Conservation (phyloP, 1,140 invertebrate genomes). For the Drosophila orena region DNA sequence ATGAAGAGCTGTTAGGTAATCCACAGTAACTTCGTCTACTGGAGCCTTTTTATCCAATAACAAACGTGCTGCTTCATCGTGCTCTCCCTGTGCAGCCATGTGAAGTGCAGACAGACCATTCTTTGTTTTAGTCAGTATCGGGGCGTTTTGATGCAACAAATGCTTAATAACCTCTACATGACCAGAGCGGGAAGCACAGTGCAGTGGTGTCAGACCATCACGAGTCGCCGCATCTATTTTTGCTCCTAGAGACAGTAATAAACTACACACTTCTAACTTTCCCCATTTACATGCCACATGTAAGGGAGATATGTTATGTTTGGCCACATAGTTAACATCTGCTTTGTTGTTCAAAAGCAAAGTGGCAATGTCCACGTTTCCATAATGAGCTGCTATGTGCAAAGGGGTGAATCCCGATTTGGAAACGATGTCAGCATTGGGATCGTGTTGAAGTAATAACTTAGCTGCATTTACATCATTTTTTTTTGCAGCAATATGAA, state of each 20-base stretch:
- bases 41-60: conserved; percentile 96
- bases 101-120: conserved; percentile 96
- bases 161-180: conserved; percentile 98
- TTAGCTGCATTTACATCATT: conserved; percentile 98
- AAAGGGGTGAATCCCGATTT: conserved; percentile 99
- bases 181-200: conserved; percentile 97
- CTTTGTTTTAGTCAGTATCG: conserved; percentile 99
- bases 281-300: conserved; percentile 90
- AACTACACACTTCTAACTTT: conserved; percentile 89
- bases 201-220: conserved; percentile 96
- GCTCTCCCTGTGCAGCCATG: conserved; percentile 98
- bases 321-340: conserved; percentile 98
- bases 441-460: conserved; percentile 96
- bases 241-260: conserved; percentile 94
- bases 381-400: conserved; percentile 99
- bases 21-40: conserved; percentile 98
- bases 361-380: conserved; percentile 97
- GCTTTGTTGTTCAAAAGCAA: conserved; percentile 96
- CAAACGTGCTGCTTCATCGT: conserved; percentile 97
- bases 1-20: conserved; percentile 98
- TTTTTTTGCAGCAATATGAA: conserved; percentile 99
- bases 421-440: conserved; percentile 97
- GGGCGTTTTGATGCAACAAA: conserved; percentile 95
- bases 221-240: conserved; percentile 97
- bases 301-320: conserved; percentile 96